Base-by-base conservation (phyloP, 2,888 invertebrate genomes). In the Tachina grossa region DNA sequence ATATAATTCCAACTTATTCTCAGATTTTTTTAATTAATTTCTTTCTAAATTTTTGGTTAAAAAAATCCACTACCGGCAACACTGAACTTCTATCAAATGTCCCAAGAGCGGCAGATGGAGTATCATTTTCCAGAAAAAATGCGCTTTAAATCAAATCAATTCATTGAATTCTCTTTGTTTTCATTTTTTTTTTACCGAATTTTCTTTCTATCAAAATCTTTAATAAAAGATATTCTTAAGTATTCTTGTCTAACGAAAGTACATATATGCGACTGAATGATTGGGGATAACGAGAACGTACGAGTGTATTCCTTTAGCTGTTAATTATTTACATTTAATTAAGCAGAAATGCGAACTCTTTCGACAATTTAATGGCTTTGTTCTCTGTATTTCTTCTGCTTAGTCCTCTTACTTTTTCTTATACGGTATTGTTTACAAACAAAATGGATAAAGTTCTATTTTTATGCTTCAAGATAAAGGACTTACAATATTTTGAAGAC, bases 291-390 rank as follows among this genome's bases (percentile, higher is more conserved):
- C 5, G 31, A 6, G 31, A 31, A 31, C 31, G 31, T 31, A 6
- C 19, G 13, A n/a, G 45, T 39, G 53, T 16, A 16, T 39, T 47
- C 63, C 9, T 61, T 2, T 39, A 63, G 43, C 57, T 31, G 31
- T 31, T 80, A 72, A 72, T 76, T 72, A 66, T 80, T 84, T 84
- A 59, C 75, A 84, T 76, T 84, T 80, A 80, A 80, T 84, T 84
- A 80, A 75, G 49, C 74, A 68, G 49, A 66, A 79, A 72, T 66
- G 71, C 76, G 80, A 80, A 68, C 80, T 57, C 65, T 66, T 69
- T 45, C 1, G 13, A 66, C 14, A 45, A 71, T 71, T 61, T 51
- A 53, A 59, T 39, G 14, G 6, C 9, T 39, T 47, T 71, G 19
- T 57, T 71, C 2, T 45, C 31, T 59, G 75, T 31, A 45, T 47